These are phyloP conservation scores for Scyliorhinus canicula DNA, from an alignment of 2,797 vertebrate genomes.

Conservation along the genomic window DNA sequence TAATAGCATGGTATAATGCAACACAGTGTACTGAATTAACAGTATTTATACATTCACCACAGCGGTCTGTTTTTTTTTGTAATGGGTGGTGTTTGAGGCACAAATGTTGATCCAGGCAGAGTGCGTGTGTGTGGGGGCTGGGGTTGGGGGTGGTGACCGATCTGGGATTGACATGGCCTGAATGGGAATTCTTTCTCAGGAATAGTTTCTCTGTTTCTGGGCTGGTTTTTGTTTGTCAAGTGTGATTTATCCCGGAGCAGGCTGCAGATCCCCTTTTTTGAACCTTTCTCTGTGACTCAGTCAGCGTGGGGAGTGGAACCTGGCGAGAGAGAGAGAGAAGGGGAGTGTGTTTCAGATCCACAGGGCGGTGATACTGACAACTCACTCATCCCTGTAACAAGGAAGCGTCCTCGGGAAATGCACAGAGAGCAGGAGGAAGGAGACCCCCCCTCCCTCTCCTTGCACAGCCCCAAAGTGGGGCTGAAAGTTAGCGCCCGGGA, in stretches of 20 bases:
- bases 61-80: not conserved
- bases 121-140: no score
- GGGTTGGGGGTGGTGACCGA: no score
- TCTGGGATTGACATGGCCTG: no score
- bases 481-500: not conserved
- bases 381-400: not conserved
- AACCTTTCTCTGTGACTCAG: slow-evolving; percentile 39
- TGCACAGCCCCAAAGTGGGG: not conserved
- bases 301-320: not conserved
- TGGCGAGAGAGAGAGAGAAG: not conserved
- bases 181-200: no score
- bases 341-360: not conserved
- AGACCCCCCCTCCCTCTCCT: not conserved
- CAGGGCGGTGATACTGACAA: not conserved
- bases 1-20: no score
- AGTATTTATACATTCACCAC: no score
- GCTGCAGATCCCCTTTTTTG: no score
- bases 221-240: not conserved
- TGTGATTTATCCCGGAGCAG: not conserved
- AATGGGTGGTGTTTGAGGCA: not conserved
- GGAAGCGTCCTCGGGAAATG: not conserved
- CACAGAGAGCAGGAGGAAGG: not conserved
- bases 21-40: no score
- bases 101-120: not conserved
- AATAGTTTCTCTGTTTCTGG: no score